Evolutionary conservation across 1,140 invertebrate genomes (phyloP).

Genomic region (Drepana arcuata): DNA sequence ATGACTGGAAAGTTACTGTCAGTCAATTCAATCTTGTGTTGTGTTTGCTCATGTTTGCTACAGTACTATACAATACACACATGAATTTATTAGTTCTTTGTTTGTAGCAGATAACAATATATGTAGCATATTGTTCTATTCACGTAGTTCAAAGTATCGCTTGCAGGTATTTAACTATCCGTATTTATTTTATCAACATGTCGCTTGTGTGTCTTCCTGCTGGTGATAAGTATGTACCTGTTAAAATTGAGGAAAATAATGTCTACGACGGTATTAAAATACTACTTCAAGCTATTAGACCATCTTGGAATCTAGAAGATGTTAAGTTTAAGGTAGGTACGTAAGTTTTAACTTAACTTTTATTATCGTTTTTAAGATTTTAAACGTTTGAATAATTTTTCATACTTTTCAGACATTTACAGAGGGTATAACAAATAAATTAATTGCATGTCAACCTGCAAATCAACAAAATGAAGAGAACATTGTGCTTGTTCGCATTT

Average conservation of each 20-base stretch:
- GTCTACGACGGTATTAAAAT: slow-evolving; percentile 49
- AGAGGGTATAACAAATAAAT: slow-evolving; percentile 95
- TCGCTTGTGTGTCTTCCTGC: slow-evolving; percentile 28
- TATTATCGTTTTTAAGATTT: background rate
- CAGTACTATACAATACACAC: no score
- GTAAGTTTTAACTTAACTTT: background rate
- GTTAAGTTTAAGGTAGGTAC: slow-evolving; percentile 63
- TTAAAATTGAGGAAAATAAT: slow-evolving; percentile 50
- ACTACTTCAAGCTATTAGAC: slow-evolving; percentile 57
- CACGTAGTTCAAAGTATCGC: no score
- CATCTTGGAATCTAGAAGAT: slow-evolving; percentile 49
- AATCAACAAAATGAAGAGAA: slow-evolving; percentile 71
- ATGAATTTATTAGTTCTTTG: no score
- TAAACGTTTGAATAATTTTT: background rate
- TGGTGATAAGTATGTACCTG: slow-evolving; percentile 42
- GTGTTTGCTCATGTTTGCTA: no score
- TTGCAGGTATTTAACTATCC: no score
- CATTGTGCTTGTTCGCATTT: slow-evolving; percentile 90
- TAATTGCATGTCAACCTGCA: slow-evolving; percentile 80
- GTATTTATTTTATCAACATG: slow-evolving; percentile 17
- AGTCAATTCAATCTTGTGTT: no score
- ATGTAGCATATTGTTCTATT: no score
- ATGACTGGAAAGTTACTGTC: no score
- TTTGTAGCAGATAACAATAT: no score
- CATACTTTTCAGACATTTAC: slow-evolving; percentile 83